These are phyloP conservation scores for Heliconius ethilla DNA, from an alignment of 2,888 invertebrate genomes.

Conservation along the genomic window DNA sequence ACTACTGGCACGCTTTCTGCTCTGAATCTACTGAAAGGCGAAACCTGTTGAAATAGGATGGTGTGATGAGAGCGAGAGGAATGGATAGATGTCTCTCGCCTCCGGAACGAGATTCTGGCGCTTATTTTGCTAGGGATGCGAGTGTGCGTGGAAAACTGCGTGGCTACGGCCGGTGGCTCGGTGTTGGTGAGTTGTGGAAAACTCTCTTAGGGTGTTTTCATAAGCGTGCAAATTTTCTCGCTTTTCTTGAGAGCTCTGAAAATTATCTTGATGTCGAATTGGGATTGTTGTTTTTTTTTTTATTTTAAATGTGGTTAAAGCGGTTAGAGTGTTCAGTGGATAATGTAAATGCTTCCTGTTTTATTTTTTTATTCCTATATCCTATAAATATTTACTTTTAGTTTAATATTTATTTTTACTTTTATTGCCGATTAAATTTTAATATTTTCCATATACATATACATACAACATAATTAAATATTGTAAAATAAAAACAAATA, in stretches of 20 bases:
- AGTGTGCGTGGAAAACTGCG: slow-evolving; percentile 78
- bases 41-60: slow-evolving; percentile 81
- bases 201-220: slow-evolving; percentile 78
- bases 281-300: background rate
- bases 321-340: background rate
- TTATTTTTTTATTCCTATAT: background rate
- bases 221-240: slow-evolving; percentile 68
- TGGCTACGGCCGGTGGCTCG: slow-evolving; percentile 67
- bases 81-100: slow-evolving; percentile 52
- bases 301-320: background rate
- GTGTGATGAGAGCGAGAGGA: slow-evolving; percentile 68
- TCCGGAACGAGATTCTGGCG: slow-evolving; percentile 68
- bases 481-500: background rate
- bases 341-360: background rate
- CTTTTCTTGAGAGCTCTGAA: slow-evolving; percentile 49
- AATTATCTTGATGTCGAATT: slow-evolving; percentile 14
- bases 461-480: background rate
- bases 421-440: background rate
- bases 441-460: too few species aligned
- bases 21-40: slow-evolving; percentile 78
- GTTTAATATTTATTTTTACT: background rate
- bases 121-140: slow-evolving; percentile 70
- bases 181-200: slow-evolving; percentile 81
- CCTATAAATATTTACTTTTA: background rate
- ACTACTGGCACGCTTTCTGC: slow-evolving; percentile 77